Percentiles rank a stretch among this genome's conserved stretches.
phyloP scores from a whole-genome alignment of 2,113 vertebrate species.

The Ailuropoda melanoleuca region DNA sequence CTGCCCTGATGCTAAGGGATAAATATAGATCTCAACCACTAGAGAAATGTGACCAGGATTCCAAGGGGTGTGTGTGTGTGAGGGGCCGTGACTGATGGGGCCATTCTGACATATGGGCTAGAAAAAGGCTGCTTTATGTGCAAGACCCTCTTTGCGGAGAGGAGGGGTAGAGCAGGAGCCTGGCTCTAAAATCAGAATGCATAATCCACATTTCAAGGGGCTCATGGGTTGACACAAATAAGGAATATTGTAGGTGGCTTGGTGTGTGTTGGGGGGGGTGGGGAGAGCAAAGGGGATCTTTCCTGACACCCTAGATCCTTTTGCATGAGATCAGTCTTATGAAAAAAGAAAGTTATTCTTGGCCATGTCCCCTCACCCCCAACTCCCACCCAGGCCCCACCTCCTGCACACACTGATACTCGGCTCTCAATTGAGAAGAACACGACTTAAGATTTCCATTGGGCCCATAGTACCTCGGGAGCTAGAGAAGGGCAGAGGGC shows the following conservation, averaged over 20 bases:
- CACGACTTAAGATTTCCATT: conserved; percentile 66
- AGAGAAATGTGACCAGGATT: conserved; percentile 74
- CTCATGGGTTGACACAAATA: conserved; percentile 27
- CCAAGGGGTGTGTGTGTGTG: conserved; percentile 64
- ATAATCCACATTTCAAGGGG: conserved; percentile 40
- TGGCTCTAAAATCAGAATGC: conserved; percentile 44
- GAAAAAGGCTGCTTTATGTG: conserved; percentile 57
- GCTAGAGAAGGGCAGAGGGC: conserved; percentile 48
- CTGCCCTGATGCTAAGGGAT: conserved; percentile 74
- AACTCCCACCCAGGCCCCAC: conserved; percentile 65
- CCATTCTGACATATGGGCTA: conserved; percentile 59
- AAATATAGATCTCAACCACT: conserved; percentile 80
- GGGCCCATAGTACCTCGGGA: conserved; percentile 49
- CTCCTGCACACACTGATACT: conserved; percentile 45
- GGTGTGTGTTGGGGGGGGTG: not conserved
- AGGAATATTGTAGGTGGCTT: conserved; percentile 58
- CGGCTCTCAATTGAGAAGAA: conserved; percentile 65
- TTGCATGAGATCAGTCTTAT: conserved; percentile 76
- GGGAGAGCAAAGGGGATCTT: conserved; percentile 63
- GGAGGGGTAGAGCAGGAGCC: not conserved
- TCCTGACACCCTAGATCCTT: conserved; percentile 77
- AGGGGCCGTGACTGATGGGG: conserved; percentile 66
- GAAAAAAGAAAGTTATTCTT: conserved; percentile 80
- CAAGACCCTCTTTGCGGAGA: conserved; percentile 18
- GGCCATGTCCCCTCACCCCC: conserved; percentile 66